Conservation (phyloP, 2,888 invertebrate species). For the Clunio marinus region DNA sequence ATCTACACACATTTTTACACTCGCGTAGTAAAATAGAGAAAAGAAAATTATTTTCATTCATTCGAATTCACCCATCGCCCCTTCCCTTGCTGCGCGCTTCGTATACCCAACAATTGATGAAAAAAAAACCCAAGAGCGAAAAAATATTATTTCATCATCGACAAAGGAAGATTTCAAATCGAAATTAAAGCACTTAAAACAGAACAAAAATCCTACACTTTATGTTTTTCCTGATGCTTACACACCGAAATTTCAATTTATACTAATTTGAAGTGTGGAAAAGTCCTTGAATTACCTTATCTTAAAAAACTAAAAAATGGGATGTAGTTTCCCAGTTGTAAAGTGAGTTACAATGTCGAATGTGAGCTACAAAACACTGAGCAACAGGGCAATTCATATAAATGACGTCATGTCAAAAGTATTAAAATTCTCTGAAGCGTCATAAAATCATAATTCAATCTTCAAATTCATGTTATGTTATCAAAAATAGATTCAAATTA, state of each 20-base stretch:
- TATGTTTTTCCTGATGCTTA: conserved; percentile 9
- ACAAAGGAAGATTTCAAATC: conserved; percentile 33
- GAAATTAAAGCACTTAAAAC: not conserved
- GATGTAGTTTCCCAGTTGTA: conserved; percentile 11
- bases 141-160: conserved; percentile 39
- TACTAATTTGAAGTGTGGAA: conserved; percentile 21
- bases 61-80: conserved; percentile 25
- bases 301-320: conserved; percentile 33
- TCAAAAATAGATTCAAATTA: no score
- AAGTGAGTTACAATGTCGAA: no score
- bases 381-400: no score
- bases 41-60: conserved; percentile 38
- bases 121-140: no score
- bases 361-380: no score
- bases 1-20: conserved; percentile 23
- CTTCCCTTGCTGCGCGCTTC: not conserved
- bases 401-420: no score
- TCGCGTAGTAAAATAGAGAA: conserved; percentile 38
- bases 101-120: conserved; percentile 17
- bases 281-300: conserved; percentile 5
- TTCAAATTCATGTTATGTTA: no score
- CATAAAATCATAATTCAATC: not conserved
- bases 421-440: not conserved
- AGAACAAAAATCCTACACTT: not conserved
- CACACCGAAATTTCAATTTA: not conserved